Conservation (phyloP, 1,140 invertebrate species). For the Trichonephila inaurata region DNA sequence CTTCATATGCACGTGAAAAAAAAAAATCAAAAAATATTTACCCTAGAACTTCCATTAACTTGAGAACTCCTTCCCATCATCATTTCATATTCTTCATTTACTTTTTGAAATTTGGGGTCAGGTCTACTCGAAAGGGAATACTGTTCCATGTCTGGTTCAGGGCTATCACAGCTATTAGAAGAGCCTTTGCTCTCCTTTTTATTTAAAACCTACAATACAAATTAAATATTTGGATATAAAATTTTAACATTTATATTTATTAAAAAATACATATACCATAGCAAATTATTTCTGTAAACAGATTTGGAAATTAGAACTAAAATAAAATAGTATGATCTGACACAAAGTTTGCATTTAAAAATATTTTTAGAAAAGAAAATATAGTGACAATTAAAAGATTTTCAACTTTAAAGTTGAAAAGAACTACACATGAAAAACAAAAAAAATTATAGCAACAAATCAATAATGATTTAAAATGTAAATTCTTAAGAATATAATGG, state of each 20-base stretch:
- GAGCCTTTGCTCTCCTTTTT: slow-evolving; percentile 88
- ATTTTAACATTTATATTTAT: background rate
- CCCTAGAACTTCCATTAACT: slow-evolving; percentile 77
- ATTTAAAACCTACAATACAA: slow-evolving; percentile 75
- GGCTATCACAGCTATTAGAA: slow-evolving; percentile 96
- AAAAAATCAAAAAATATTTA: background rate
- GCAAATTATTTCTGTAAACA: no score
- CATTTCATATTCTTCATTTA: slow-evolving; percentile 97
- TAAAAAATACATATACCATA: background rate
- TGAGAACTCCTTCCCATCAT: slow-evolving; percentile 90
- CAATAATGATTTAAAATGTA: no score
- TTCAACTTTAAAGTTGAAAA: no score
- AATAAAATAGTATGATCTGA: no score
- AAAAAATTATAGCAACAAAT: no score
- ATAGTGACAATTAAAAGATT: no score
- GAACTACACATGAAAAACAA: no score
- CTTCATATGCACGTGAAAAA: no score
- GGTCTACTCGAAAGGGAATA: slow-evolving; percentile 95
- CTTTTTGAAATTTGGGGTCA: slow-evolving; percentile 97
- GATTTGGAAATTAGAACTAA: no score
- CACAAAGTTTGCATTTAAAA: no score
- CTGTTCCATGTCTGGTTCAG: slow-evolving; percentile 90
- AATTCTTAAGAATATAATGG: no score
- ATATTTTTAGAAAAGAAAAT: no score
- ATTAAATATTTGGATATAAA: background rate